Evolutionary conservation across 2,113 vertebrate genomes (phyloP).

Genomic region (Capreolus pygargus): DNA sequence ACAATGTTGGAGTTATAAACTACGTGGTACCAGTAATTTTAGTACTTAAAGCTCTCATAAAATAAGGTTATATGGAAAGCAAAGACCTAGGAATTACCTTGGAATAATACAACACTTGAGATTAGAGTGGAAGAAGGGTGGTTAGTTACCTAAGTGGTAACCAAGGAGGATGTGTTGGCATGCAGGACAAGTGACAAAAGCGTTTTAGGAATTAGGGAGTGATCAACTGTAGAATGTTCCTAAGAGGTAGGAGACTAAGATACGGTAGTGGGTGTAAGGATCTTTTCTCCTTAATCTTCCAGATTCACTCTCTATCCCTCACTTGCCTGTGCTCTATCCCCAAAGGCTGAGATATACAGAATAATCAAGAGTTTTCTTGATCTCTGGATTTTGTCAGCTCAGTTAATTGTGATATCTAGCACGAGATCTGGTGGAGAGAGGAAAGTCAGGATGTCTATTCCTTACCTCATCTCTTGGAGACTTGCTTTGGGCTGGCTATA

Average conservation of each 20-base stretch:
- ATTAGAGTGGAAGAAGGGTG: neutral
- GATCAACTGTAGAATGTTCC: neutral
- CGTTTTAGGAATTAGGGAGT: neutral
- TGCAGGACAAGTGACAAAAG: neutral
- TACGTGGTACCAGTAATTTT: neutral
- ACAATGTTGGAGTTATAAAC: neutral
- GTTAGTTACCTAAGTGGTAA: neutral
- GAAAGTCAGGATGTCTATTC: neutral
- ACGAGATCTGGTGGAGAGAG: neutral
- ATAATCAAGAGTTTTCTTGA: neutral
- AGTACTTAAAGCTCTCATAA: neutral
- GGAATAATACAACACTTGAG: neutral
- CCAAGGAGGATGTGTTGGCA: fast-evolving
- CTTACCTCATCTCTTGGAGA: neutral
- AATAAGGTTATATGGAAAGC: neutral
- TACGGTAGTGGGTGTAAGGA: neutral
- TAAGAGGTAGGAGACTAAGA: neutral
- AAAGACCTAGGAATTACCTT: neutral
- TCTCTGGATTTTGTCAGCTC: neutral
- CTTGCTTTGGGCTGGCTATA: neutral
- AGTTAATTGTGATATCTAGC: neutral
- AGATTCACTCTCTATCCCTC: neutral
- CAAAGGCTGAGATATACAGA: neutral
- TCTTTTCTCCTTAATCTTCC: neutral
- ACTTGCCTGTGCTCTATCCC: neutral